Evolutionary conservation across 2,797 vertebrate species (phyloP).

Genomic region (Morus bassanus): DNA sequence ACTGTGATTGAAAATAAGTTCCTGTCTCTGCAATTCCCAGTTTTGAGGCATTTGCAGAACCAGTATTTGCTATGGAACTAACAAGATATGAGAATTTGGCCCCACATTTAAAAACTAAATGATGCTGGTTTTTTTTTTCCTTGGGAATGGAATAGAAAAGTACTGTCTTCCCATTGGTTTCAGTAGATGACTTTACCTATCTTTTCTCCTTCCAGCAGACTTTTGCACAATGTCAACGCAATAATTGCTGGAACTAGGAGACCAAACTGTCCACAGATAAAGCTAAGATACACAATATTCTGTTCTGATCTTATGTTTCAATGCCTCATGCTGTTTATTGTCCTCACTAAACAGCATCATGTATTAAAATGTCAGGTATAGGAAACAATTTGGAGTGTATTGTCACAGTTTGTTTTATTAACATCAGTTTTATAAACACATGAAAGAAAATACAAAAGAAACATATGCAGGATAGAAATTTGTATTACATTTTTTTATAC

Average conservation of each 20-base stretch:
- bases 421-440: background rate
- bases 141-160: background rate
- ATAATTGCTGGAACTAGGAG: background rate
- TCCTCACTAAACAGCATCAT: background rate
- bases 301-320: background rate
- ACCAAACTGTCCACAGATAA: background rate
- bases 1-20: background rate
- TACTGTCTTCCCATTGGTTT: background rate
- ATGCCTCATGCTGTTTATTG: background rate
- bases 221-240: background rate
- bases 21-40: background rate
- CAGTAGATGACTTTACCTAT: background rate
- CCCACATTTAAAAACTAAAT: accelerated
- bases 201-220: background rate
- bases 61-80: background rate
- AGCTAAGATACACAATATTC: background rate
- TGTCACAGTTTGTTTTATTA: background rate
- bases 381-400: background rate
- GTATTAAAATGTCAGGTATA: background rate
- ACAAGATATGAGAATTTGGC: background rate
- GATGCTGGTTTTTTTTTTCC: background rate
- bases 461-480: background rate
- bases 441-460: background rate
- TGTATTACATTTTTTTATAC: background rate
- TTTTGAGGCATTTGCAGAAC: background rate